Base-by-base conservation (phyloP, 2,113 vertebrate species). In the Sigmodon hispidus region DNA sequence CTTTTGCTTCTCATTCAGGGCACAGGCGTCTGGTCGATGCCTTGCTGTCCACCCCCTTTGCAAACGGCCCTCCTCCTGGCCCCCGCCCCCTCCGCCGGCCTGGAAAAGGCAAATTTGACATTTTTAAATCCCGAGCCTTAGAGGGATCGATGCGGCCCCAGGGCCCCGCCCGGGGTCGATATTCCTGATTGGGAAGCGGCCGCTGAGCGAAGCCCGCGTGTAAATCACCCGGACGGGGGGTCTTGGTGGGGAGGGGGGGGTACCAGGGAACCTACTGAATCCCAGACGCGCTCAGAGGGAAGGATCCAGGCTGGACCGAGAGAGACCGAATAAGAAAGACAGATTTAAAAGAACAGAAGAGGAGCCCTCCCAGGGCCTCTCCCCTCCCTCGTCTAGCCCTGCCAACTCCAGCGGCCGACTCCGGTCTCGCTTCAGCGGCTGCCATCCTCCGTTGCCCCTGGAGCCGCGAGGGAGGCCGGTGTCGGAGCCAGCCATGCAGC, bases 71-170 rank as follows among this genome's bases (percentile, higher is more conserved):
- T 90, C 73, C 76, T 85, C 72, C 83, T 26, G 59, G 83, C 65
- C 90, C 73, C 83, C 40, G 36, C 55, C 84, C 95, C 89, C 96
- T 96, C 97, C 59, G 8, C 96, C 94, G 11, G 92, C 97, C 87
- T 97, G 97, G 97, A 97, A 98, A 97, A 98, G 97, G 97, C 97
- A 98, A 98, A 97, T 98, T 98, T 98, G 97, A 98, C 97, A 98
- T 98, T 98, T 98, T 98, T 97, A 98, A 98, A 98, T 98, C 97
- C 97, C 61, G 96, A 98, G 97, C 93, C 97, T 98, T 97, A 96
- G 96, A 98, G 96, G 96, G 97, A 98, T 98, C 97, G 97, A 98
- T 98, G 96, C 96, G 90, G 96, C 96, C 97, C 96, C 52, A 96
- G 93, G 97, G 97, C 97, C 97, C 97, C 97, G 95, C 97, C 97